Conservation (phyloP, 2,797 vertebrate genomes). For the Dryobates pubescens region DNA sequence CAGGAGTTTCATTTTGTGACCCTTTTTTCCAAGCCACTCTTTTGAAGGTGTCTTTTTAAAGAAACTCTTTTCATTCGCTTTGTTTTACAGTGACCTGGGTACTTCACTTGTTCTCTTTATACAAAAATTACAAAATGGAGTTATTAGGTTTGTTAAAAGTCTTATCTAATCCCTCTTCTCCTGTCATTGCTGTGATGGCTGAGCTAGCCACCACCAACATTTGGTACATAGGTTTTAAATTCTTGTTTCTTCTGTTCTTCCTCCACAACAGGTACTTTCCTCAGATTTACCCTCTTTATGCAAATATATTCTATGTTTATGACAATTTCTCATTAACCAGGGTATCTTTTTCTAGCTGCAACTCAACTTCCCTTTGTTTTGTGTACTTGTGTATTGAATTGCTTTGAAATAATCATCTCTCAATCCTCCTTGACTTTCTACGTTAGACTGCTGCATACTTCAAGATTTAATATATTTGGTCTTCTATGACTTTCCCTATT, state of each 20-base stretch:
- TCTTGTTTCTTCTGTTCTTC: background rate
- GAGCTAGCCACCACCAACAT: background rate
- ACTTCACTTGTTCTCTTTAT: background rate
- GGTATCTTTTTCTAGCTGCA: background rate
- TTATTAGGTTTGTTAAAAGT: background rate
- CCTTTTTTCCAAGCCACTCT: background rate
- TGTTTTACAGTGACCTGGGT: background rate
- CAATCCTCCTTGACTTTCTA: background rate
- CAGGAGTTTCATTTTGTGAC: background rate
- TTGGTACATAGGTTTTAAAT: background rate
- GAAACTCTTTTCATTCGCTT: background rate
- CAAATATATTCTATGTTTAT: background rate
- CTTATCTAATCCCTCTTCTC: background rate
- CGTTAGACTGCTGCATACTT: background rate
- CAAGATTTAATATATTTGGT: background rate
- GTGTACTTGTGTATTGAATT: background rate
- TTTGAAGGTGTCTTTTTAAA: background rate
- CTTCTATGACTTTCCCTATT: background rate
- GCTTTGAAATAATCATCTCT: background rate
- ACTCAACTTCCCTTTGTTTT: background rate
- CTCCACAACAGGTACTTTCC: background rate
- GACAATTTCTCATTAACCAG: background rate
- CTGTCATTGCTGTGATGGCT: background rate
- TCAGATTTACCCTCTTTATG: background rate
- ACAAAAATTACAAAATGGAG: background rate